Base-by-base conservation (phyloP, 2,113 vertebrate genomes). In the Coptodon rendalli region DNA sequence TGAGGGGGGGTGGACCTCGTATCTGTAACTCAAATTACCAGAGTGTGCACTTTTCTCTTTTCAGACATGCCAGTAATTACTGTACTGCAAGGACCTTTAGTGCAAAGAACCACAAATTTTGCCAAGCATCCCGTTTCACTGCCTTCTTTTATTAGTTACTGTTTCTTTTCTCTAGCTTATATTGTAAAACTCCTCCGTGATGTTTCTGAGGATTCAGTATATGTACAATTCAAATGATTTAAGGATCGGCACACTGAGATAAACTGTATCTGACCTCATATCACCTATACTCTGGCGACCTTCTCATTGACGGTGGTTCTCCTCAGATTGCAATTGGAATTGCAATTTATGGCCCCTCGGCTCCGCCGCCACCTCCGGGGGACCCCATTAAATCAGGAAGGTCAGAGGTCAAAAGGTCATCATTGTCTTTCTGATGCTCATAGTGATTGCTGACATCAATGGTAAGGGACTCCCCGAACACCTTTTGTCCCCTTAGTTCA, bases 321-420 rank as follows among this genome's bases (percentile, higher is more conserved):
- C n/a, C 63, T 82, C 80, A 50, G 53, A 76, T 86, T 84, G 73
- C 38, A 86, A 73, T 84, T 22, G 86, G 73, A 81, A 48, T 82
- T 27, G 66, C 53, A 89, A 89, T 91, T 89, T 90, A 93, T 71
- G 13, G 81, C 38, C 73, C 13, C 45, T 17, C 57, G 10, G 27
- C 88, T 68, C 86, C 6, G 3, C n/a, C 24, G 83, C 83, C 82
- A 57, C 34, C 43, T 88, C 56, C 1, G 16, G 76, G 2, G 27
- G 36, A 83, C 82, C 85, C 76, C 56, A 89, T 91, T 92, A 92
- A 89, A 93, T 89, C 17, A 12, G 82, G 52, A 73, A 79, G 81
- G 63, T 85, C 31, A 63, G 22, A 71, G 81, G 85, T 90, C 81
- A 80, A 85, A 54, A 91, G 89, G 91, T 92, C 86, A 81, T 50